Conservation (phyloP, 2,797 vertebrate species). For the Sebastes minor region DNA sequence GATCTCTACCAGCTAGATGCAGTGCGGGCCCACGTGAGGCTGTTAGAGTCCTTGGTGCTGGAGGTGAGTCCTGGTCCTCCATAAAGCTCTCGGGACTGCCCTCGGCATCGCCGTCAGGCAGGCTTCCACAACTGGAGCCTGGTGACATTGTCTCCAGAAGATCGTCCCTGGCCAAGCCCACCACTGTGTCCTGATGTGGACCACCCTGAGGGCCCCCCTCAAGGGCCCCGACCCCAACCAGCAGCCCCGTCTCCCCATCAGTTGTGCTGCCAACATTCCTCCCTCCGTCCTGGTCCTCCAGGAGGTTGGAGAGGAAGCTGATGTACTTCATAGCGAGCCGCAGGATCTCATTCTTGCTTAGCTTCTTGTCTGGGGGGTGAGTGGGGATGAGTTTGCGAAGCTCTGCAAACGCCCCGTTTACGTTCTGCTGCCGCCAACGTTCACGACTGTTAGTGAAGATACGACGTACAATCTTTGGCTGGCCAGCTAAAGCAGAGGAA, state of each 20-base stretch:
- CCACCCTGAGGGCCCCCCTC: conserved; percentile 83
- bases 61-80: conserved; percentile 88
- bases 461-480: conserved; percentile 91
- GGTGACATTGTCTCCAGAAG: conserved; percentile 92
- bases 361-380: conserved; percentile 82
- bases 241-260: conserved; percentile 79
- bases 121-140: conserved; percentile 93
- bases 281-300: conserved; percentile 79
- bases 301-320: conserved; percentile 80
- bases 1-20: conserved; percentile 83
- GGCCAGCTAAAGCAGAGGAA: conserved; percentile 65
- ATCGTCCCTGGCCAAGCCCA: conserved; percentile 87
- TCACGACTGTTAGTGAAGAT: conserved; percentile 93
- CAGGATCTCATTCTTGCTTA: conserved; percentile 82
- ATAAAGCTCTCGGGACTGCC: conserved; percentile 94
- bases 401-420: conserved; percentile 80
- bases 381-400: conserved; percentile 82
- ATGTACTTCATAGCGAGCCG: conserved; percentile 83
- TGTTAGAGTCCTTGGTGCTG: conserved; percentile 81
- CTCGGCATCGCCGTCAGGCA: conserved; percentile 90
- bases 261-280: conserved; percentile 69
- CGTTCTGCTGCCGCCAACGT: conserved; percentile 82
- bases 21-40: conserved; percentile 80
- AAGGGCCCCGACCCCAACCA: conserved; percentile 90
- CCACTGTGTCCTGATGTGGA: conserved; percentile 70